phyloP scores from a whole-genome alignment of 2,888 invertebrate genomes.

The Drosophila vallismaia region DNA sequence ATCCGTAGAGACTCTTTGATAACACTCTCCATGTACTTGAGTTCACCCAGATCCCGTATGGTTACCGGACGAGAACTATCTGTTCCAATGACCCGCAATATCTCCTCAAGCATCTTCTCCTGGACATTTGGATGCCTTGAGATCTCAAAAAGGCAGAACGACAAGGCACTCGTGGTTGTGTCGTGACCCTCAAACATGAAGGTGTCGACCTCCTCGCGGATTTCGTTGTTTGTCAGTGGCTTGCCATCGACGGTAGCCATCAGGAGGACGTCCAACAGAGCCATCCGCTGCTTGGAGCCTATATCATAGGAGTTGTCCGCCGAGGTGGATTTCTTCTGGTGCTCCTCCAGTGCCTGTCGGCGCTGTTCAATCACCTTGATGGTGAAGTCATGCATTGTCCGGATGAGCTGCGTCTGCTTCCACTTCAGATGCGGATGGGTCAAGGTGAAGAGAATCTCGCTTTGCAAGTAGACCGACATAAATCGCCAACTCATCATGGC shows the following conservation, averaged over 20 bases:
- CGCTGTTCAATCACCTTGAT: conserved; percentile 77
- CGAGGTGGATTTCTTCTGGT: conserved; percentile 25
- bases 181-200: conserved; percentile 88
- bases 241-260: conserved; percentile 86
- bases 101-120: conserved; percentile 70
- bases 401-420: conserved; percentile 61
- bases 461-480: conserved; percentile 61
- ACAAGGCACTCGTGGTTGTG: conserved; percentile 78
- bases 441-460: conserved; percentile 68
- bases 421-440: conserved; percentile 57
- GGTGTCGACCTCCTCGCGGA: conserved; percentile 89
- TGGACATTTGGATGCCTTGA: conserved; percentile 78
- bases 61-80: conserved; percentile 57
- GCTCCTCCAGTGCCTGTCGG: conserved; percentile 57
- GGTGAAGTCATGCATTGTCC: conserved; percentile 80
- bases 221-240: conserved; percentile 85
- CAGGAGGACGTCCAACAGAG: conserved; percentile 88
- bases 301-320: conserved; percentile 46
- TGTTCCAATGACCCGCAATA: conserved; percentile 63
- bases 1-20: conserved; percentile 87
- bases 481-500: conserved; percentile 72
- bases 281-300: conserved; percentile 86
- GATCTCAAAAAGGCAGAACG: conserved; percentile 72
- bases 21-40: conserved; percentile 86
- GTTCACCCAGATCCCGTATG: conserved; percentile 60